Percentiles rank a stretch among this genome's conserved stretches.
phyloP scores from a whole-genome alignment of 2,113 vertebrate genomes.

The Rhinopithecus roxellana region DNA sequence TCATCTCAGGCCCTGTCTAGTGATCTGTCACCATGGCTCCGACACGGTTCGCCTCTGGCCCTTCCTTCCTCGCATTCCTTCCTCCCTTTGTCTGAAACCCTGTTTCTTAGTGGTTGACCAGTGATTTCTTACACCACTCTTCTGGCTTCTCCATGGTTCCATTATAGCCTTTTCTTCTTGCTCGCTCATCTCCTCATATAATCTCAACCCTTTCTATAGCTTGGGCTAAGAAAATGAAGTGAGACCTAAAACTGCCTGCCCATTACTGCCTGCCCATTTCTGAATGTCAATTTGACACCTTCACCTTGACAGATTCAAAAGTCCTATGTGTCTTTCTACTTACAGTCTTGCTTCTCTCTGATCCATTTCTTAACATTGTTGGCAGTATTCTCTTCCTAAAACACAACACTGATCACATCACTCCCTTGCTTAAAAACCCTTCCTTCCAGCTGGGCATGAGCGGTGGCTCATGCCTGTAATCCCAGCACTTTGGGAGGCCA shows the following conservation, averaged over 20 bases:
- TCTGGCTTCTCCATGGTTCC: background rate
- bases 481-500: too few relatives aligned
- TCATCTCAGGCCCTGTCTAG: background rate
- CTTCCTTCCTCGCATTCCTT: background rate
- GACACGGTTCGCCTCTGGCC: background rate
- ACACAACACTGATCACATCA: background rate
- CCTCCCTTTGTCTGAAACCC: background rate
- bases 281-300: background rate
- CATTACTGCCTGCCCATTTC: background rate
- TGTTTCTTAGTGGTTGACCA: background rate
- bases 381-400: background rate
- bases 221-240: background rate
- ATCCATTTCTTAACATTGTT: background rate
- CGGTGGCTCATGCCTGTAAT: too few relatives aligned
- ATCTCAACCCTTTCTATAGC: background rate
- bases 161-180: background rate
- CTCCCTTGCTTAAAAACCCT: background rate
- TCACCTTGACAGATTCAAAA: background rate
- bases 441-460: too few relatives aligned
- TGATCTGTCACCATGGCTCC: accelerated
- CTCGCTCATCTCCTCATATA: background rate
- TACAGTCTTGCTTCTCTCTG: background rate
- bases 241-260: background rate
- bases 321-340: background rate
- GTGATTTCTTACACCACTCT: background rate